These are phyloP conservation scores for Vireo griseus DNA, from an alignment of 2,797 vertebrate species.

Conservation along the genomic window DNA sequence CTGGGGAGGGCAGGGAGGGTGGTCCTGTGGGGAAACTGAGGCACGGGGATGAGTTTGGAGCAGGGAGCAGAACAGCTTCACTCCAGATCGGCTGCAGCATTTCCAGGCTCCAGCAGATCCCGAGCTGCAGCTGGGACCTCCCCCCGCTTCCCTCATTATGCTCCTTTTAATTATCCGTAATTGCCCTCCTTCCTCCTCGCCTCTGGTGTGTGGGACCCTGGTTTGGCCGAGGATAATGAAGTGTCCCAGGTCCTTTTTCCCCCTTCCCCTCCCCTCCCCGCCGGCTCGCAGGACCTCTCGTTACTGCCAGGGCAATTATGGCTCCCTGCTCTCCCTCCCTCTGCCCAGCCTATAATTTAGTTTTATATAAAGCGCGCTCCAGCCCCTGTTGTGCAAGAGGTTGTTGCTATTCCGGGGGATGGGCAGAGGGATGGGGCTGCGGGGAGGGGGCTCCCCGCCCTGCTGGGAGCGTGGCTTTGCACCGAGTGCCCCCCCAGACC, in stretches of 20 bases:
- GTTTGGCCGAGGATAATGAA: neutral
- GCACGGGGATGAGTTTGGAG: neutral
- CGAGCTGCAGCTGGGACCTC: neutral
- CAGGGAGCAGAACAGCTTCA: neutral
- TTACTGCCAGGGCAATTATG: slow-evolving; percentile 49
- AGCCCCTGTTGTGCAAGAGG: slow-evolving; percentile 39
- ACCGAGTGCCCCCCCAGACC: fast-evolving
- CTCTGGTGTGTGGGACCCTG: neutral
- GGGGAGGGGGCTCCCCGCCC: neutral
- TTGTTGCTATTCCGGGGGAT: slow-evolving; percentile 51
- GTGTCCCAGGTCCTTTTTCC: neutral
- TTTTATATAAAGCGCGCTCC: slow-evolving; percentile 63
- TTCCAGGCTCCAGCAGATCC: neutral
- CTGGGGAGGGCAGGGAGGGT: neutral
- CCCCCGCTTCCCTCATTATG: neutral
- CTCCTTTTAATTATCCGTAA: neutral
- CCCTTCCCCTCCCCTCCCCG: neutral
- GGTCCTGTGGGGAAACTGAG: neutral
- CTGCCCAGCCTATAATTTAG: slow-evolving; percentile 64
- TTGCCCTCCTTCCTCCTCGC: neutral
- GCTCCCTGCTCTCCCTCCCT: slow-evolving; percentile 32
- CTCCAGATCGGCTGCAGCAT: neutral
- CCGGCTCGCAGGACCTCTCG: slow-evolving; percentile 6
- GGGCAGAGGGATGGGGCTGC: neutral
- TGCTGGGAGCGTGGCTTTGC: fast-evolving